Percentiles rank a stretch among this genome's conserved stretches.
Evolutionary conservation across 1,140 invertebrate genomes (phyloP).

Genomic region (Drosophila auraria): DNA sequence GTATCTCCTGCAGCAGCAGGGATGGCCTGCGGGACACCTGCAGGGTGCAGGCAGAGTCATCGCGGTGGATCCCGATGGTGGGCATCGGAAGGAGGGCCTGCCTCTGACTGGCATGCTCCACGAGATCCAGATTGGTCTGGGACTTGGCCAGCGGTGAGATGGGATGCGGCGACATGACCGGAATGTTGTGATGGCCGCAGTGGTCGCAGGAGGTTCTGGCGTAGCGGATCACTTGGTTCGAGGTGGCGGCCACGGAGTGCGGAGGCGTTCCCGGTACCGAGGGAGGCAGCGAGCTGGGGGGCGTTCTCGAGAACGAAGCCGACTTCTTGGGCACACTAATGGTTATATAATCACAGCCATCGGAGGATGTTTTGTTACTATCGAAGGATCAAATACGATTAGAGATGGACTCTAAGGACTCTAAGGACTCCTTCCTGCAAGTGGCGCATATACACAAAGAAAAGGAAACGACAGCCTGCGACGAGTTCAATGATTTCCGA

Average conservation of each 20-base stretch:
- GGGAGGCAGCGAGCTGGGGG: constrained; percentile 30
- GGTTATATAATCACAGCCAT: constrained; percentile 67
- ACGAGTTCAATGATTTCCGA: constrained; percentile 36
- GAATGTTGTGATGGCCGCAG: constrained; percentile 77
- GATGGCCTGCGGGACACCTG: constrained; percentile 81
- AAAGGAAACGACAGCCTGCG: constrained; percentile 10
- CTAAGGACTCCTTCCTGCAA: constrained; percentile 3
- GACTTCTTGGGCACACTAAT: constrained; percentile 73
- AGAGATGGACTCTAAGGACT: background rate
- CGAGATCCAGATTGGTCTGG: constrained; percentile 74
- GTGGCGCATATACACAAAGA: constrained; percentile 22
- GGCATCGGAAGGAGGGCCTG: constrained; percentile 67
- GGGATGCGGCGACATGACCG: constrained; percentile 77
- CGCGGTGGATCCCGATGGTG: constrained; percentile 46
- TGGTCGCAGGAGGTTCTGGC: constrained; percentile 76
- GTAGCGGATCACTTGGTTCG: constrained; percentile 67
- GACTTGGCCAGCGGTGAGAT: constrained; percentile 81
- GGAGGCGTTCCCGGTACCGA: constrained; percentile 23
- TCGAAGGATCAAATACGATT: constrained; percentile 3
- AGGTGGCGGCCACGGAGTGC: constrained; percentile 28
- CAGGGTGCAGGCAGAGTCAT: constrained; percentile 71
- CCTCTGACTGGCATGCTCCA: constrained; percentile 67
- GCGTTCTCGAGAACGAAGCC: constrained; percentile 65
- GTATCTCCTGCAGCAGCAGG: constrained; percentile 78
- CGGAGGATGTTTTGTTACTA: constrained; percentile 58